A percentile compares a stretch with the other conserved stretches of the same genome.
Conservation (phyloP, 2,888 invertebrate species). For the Tetranychus piercei region DNA sequence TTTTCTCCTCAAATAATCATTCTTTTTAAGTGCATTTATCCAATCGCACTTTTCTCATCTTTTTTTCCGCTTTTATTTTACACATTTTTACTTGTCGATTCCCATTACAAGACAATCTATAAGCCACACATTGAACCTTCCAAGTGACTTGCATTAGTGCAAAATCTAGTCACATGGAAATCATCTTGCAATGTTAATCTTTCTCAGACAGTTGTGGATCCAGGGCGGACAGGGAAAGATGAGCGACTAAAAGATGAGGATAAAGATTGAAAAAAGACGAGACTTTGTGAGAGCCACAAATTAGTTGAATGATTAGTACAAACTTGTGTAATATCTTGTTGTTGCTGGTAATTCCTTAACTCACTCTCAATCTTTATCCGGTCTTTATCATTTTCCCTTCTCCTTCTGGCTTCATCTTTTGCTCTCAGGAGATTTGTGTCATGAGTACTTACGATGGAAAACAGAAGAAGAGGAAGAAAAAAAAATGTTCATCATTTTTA, state of each 20-base stretch:
- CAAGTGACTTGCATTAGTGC: too few species aligned
- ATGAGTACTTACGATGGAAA: background rate
- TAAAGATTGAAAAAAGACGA: background rate
- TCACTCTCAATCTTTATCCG: background rate
- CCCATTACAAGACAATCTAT: background rate
- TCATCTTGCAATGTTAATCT: background rate
- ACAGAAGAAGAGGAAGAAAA: background rate
- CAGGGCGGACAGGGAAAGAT: conserved; percentile 3
- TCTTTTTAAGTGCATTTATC: background rate
- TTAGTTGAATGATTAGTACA: background rate
- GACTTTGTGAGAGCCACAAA: background rate
- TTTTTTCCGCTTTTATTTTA: background rate
- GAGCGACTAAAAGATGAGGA: background rate
- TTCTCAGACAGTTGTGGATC: background rate
- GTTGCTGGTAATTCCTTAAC: background rate
- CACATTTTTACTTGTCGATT: background rate
- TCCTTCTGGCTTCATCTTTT: background rate
- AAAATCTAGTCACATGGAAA: background rate
- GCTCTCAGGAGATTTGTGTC: background rate
- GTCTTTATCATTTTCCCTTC: background rate
- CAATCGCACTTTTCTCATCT: background rate
- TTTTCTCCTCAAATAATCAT: background rate
- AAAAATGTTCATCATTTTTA: background rate
- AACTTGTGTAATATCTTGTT: conserved; percentile 3
- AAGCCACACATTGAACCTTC: background rate